Conservation (phyloP, 2,113 vertebrate genomes). For the Lamprotornis superbus region DNA sequence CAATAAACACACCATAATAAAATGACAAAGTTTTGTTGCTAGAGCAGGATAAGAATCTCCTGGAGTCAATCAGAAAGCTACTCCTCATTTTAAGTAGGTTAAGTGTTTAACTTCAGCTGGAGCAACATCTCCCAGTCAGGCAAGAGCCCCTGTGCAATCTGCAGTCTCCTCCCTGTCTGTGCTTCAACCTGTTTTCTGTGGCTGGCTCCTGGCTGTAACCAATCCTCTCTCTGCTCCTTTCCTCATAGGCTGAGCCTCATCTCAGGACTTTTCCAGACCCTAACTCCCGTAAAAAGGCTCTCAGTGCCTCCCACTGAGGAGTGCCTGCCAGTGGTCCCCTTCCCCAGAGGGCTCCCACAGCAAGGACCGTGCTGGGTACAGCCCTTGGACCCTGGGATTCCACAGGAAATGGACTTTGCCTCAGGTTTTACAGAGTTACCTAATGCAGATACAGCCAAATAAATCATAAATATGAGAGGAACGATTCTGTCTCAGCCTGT, state of each 20-base stretch:
- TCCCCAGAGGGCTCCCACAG: constrained; percentile 62
- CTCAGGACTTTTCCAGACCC: constrained; percentile 83
- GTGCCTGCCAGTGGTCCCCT: constrained; percentile 13
- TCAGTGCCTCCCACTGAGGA: constrained; percentile 69
- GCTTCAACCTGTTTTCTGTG: neutral
- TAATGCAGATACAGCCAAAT: neutral
- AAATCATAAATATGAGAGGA: neutral
- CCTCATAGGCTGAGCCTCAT: constrained; percentile 73
- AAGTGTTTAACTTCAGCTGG: neutral
- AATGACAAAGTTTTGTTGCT: neutral
- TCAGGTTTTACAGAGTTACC: neutral
- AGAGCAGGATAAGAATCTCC: neutral
- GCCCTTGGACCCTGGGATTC: neutral
- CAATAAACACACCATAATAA: neutral
- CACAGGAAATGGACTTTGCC: neutral
- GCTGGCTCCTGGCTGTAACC: neutral
- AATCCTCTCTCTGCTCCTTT: neutral
- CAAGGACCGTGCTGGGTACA: neutral
- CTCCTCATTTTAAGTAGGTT: neutral
- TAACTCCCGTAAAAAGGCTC: constrained; percentile 47
- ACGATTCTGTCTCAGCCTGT: neutral
- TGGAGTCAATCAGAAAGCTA: neutral
- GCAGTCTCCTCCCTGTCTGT: neutral
- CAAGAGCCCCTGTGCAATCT: neutral
- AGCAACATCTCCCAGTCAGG: neutral